phyloP scores from a whole-genome alignment of 1,140 invertebrate species.

The Eciton burchellii region DNA sequence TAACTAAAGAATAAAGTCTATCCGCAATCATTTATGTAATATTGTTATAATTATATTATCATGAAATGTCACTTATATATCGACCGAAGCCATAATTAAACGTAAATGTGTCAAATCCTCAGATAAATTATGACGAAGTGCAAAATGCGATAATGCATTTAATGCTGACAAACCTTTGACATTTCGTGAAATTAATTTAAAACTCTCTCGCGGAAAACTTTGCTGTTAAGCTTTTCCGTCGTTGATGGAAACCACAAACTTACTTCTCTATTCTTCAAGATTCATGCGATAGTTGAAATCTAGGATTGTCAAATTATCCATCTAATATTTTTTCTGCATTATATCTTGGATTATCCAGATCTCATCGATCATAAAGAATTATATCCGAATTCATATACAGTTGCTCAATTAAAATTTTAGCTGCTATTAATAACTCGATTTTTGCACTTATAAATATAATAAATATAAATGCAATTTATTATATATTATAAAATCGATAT shows the following conservation, averaged over 20 bases:
- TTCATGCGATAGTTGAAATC: too few relatives aligned
- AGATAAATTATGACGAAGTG: constrained; percentile 12
- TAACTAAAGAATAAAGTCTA: too few relatives aligned
- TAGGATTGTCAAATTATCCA: background rate
- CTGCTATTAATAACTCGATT: background rate
- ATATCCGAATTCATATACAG: background rate
- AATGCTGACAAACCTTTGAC: constrained; percentile 9
- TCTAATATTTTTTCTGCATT: background rate
- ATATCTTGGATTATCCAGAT: background rate
- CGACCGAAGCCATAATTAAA: constrained; percentile 12
- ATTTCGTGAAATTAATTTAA: constrained; percentile 15
- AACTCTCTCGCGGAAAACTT: constrained; percentile 41
- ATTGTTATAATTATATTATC: background rate
- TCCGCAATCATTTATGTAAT: too few relatives aligned
- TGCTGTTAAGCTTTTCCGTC: background rate
- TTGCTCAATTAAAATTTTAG: background rate
- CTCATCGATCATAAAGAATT: background rate
- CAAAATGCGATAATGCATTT: constrained; percentile 35
- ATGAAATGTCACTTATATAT: constrained; percentile 2
- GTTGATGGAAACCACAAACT: background rate
- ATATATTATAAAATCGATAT: constrained; percentile 10
- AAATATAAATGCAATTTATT: too few relatives aligned
- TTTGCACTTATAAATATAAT: constrained; percentile 2
- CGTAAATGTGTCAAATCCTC: constrained; percentile 16
- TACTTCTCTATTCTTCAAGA: background rate